Evolutionary conservation across 2,797 vertebrate species (phyloP), one percentile per base, ranked within the genome.

Genomic region (Aselliscus stoliczkanus): DNA sequence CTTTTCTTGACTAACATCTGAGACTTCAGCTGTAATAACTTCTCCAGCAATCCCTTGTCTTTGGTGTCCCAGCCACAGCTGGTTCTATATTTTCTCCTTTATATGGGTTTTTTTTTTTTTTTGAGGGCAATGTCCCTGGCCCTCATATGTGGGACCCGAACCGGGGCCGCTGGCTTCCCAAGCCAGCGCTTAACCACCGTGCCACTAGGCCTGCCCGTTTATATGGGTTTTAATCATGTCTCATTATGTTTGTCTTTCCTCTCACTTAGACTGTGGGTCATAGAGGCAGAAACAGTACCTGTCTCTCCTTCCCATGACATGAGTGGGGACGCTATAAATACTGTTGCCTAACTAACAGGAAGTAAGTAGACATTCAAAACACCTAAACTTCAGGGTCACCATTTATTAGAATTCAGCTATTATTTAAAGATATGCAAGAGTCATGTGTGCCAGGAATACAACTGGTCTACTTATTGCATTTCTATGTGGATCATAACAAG

Each of bases 401-500:
- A 27, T 25, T 82, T 77, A 54, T 37, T 87, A 84, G 14, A 83
- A 84, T 52, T 67, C 79, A 77, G 39, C 50, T 58, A 17, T 73
- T 65, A 60, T 70, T 60, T 60, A 94, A 92, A 91, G 62, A 88
- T 60, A 29, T 75, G 12, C 47, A 54, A 72, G 83, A 88, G 73
- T 37, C 73, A 54, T 67, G 69, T 70, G 64, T 93, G 85, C 92
- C 29, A 62, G 64, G 47, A 88, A 88, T 60, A 94, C 39, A 23
- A 34, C 29, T 50, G 50, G 54, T 64, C 34, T 93, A 37, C 94
- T 96, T 93, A 94, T 88, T 91, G 54, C 34, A 34, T 67, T 75
- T 95, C 23, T 76, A 27, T 52, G 17, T 62, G 47, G 69, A 50
- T 72, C 44, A 69, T n/a, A 44, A 77, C 42, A 81, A 69, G 87